Percentiles rank a stretch among this genome's conserved stretches.
Conservation (phyloP, 2,113 vertebrate genomes). For the Malurus alboscapulatus region DNA sequence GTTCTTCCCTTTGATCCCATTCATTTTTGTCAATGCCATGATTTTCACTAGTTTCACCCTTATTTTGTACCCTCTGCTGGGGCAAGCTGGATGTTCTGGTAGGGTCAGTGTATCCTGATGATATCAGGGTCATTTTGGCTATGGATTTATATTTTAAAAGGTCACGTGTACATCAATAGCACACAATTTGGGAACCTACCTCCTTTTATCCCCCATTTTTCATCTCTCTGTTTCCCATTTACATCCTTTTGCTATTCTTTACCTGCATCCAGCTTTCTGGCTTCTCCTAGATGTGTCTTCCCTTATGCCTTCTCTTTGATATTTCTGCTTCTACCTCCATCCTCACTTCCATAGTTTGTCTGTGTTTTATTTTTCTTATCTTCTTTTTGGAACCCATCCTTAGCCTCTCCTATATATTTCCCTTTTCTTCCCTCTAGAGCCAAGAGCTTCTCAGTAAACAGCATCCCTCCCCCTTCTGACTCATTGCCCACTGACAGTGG, state of each 20-base stretch:
- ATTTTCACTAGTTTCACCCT: neutral
- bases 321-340: neutral
- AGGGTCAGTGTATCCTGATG: neutral
- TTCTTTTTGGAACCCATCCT: neutral
- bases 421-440: neutral
- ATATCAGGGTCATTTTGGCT: neutral
- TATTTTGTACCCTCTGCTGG: neutral
- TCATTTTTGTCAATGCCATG: neutral
- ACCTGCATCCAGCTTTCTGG: neutral
- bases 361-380: neutral
- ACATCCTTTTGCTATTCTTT: neutral
- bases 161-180: rapidly evolving
- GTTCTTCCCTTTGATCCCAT: neutral
- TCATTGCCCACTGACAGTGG: neutral
- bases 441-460: conserved; percentile 17
- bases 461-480: conserved; percentile 18
- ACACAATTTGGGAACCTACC: neutral
- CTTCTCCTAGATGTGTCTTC: neutral
- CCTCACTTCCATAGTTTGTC: neutral
- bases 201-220: neutral
- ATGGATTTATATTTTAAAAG: neutral
- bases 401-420: neutral
- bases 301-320: neutral
- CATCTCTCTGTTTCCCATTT: neutral
- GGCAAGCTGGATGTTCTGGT: neutral